Conservation (phyloP, 2,888 invertebrate species). For the Mellilla xanthometata region DNA sequence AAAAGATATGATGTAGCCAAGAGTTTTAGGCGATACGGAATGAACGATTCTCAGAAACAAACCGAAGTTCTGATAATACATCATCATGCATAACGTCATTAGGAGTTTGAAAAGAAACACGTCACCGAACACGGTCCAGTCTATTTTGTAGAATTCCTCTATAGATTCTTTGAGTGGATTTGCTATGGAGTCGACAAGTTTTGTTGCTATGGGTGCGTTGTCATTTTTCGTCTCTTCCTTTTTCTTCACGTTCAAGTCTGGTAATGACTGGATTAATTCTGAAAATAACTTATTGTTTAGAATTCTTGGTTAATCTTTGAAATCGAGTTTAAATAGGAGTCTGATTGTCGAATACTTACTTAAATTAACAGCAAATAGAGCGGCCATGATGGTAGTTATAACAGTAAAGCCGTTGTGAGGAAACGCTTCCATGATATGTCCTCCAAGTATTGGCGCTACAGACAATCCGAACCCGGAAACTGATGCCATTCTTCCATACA, state of each 20-base stretch:
- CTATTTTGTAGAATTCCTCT: constrained; percentile 63
- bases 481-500: constrained; percentile 82
- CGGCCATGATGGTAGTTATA: constrained; percentile 51
- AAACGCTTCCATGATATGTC: constrained; percentile 76
- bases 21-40: constrained; percentile 62
- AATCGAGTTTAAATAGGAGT: too few relatives aligned
- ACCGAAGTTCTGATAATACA: constrained; percentile 74
- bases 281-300: constrained; percentile 24
- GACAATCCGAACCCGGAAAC: constrained; percentile 84
- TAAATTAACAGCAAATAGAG: constrained; percentile 41
- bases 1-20: constrained; percentile 81
- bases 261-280: constrained; percentile 43
- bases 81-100: constrained; percentile 67
- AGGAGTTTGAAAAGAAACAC: constrained; percentile 75
- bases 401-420: constrained; percentile 74
- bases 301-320: too few relatives aligned
- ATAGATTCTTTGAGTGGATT: constrained; percentile 52
- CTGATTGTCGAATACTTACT: too few relatives aligned
- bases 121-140: constrained; percentile 79
- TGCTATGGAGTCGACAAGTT: constrained; percentile 34
- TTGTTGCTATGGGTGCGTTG: constrained; percentile 25
- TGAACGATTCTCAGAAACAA: constrained; percentile 69
- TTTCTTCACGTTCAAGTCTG: constrained; percentile 34
- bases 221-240: constrained; percentile 20
- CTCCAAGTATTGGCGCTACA: constrained; percentile 84